Evolutionary conservation across 2,113 vertebrate genomes (phyloP).

Genomic region (Platanista minor): DNA sequence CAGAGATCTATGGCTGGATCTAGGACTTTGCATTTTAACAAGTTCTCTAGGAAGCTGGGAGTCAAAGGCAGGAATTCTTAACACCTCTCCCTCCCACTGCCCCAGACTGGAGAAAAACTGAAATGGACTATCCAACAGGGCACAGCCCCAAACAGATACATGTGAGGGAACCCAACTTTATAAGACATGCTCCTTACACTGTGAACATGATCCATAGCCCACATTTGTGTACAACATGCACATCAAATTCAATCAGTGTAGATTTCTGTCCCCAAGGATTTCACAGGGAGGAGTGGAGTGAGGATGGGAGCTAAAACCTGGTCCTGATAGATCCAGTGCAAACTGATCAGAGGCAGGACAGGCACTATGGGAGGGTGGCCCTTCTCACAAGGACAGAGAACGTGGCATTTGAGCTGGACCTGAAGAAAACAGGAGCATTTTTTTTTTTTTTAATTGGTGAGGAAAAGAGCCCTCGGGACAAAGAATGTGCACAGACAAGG

Average conservation of each 20-base stretch:
- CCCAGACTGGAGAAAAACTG: background rate
- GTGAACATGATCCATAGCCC: background rate
- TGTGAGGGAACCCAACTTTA: background rate
- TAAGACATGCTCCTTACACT: background rate
- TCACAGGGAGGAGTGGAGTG: background rate
- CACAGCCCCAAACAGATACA: background rate
- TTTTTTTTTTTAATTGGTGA: background rate
- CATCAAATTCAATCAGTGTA: too few species aligned
- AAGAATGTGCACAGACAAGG: background rate
- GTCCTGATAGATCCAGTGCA: background rate
- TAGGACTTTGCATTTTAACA: background rate
- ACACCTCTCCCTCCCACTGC: background rate
- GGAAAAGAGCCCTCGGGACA: too few species aligned
- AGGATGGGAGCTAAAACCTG: background rate
- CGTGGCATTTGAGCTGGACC: background rate
- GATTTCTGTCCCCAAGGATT: background rate
- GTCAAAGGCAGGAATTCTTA: background rate
- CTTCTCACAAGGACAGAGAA: background rate
- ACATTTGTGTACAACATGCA: background rate
- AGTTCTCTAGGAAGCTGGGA: background rate
- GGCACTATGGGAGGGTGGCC: background rate
- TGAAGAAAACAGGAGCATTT: background rate
- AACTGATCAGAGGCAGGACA: background rate
- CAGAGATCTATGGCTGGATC: background rate
- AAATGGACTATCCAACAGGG: background rate